These are phyloP conservation scores for Orussus abietinus DNA, from an alignment of 1,140 invertebrate genomes.

Conservation along the genomic window DNA sequence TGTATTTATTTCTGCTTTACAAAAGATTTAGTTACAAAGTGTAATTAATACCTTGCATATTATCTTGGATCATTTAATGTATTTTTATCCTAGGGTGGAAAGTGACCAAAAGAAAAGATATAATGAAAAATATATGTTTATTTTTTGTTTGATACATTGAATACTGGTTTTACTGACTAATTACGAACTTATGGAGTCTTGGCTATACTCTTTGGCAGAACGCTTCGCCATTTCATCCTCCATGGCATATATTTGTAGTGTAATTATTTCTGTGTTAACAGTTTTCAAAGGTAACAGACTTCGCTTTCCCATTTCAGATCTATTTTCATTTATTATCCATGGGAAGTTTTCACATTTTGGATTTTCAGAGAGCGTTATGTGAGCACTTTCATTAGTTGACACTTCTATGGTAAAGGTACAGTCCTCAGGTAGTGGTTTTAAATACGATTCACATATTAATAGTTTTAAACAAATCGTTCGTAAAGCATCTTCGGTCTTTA, in stretches of 20 bases:
- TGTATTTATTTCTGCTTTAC: too few relatives aligned
- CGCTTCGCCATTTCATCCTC: slow-evolving; percentile 22
- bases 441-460: slow-evolving; percentile 45
- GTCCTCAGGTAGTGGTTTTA: slow-evolving; percentile 52
- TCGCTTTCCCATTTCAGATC: slow-evolving; percentile 24
- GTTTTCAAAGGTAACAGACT: slow-evolving; percentile 37
- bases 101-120: too few relatives aligned
- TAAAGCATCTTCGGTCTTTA: slow-evolving; percentile 58
- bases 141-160: too few relatives aligned
- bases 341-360: slow-evolving; percentile 56
- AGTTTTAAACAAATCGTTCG: slow-evolving; percentile 58
- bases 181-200: too few relatives aligned
- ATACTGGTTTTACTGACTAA: too few relatives aligned
- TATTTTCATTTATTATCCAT: slow-evolving; percentile 44
- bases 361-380: slow-evolving; percentile 50
- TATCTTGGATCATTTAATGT: too few relatives aligned
- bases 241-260: slow-evolving; percentile 38
- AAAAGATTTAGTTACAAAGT: too few relatives aligned
- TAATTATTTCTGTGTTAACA: slow-evolving; percentile 36
- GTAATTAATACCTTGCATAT: too few relatives aligned
- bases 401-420: slow-evolving; percentile 56
- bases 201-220: too few relatives aligned
- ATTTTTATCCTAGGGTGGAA: too few relatives aligned
- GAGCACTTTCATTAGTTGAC: slow-evolving; percentile 56
- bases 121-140: too few relatives aligned